phyloP scores from a whole-genome alignment of 2,888 invertebrate genomes.

The Pseudococcus longispinus region DNA sequence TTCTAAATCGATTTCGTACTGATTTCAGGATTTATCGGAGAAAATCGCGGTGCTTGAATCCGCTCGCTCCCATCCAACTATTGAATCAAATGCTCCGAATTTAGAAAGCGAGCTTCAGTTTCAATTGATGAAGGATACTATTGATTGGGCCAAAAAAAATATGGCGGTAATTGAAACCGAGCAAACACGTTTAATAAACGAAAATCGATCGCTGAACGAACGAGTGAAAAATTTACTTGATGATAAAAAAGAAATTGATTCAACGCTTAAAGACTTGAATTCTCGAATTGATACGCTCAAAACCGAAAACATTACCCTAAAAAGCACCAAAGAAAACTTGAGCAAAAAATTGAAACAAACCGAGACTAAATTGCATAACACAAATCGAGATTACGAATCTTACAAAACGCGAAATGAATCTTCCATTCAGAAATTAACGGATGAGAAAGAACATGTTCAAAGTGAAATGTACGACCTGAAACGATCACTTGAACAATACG shows the following conservation, averaged over 20 bases:
- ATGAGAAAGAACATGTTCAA: background rate
- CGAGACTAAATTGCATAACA: background rate
- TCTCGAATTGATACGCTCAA: background rate
- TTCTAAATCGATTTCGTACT: background rate
- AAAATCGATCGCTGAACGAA: background rate
- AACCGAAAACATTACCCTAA: background rate
- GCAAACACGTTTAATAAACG: constrained; percentile 15
- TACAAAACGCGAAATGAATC: background rate
- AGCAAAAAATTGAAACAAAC: background rate
- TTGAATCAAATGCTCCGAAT: background rate
- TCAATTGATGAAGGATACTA: constrained; percentile 45
- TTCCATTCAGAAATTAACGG: background rate
- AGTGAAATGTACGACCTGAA: background rate
- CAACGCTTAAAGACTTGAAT: background rate
- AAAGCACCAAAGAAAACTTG: background rate
- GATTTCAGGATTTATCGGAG: background rate
- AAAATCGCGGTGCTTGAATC: background rate
- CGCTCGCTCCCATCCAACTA: background rate
- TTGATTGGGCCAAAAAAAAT: constrained; percentile 35
- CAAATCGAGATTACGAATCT: background rate
- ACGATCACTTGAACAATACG: background rate
- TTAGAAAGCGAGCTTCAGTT: constrained; percentile 45
- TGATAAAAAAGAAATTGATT: constrained; percentile 7
- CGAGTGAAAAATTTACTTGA: background rate
- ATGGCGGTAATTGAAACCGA: constrained; percentile 39